Percentiles rank a stretch among this genome's conserved stretches.
Evolutionary conservation across 1,140 invertebrate species (phyloP).

Genomic region (Leptopilina boulardi): DNA sequence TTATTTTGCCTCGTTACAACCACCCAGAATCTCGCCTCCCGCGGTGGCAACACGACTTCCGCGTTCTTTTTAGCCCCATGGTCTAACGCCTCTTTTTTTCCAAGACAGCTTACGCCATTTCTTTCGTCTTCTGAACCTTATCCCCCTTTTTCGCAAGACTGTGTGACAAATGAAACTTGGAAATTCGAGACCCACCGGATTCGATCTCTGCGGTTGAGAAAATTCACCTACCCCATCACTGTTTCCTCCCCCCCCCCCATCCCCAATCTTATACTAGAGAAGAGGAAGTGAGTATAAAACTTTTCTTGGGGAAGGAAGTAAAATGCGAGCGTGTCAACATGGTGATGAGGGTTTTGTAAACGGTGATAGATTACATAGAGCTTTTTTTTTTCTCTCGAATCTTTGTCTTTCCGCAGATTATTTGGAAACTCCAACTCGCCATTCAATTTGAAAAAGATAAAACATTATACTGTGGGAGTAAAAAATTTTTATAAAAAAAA

Average conservation of each 20-base stretch:
- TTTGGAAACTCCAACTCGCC: neutral
- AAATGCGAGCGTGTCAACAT: slow-evolving; percentile 27
- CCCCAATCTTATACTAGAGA: slow-evolving; percentile 32
- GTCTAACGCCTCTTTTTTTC: slow-evolving; percentile 40
- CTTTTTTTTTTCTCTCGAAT: neutral
- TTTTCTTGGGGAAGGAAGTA: slow-evolving; percentile 37
- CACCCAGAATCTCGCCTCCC: slow-evolving; percentile 52
- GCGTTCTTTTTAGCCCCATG: slow-evolving; percentile 41
- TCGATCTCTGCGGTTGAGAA: slow-evolving; percentile 53
- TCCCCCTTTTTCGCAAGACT: slow-evolving; percentile 48
- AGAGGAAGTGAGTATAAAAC: slow-evolving; percentile 34
- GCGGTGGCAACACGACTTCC: slow-evolving; percentile 47
- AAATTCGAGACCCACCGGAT: slow-evolving; percentile 57
- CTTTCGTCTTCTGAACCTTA: slow-evolving; percentile 50
- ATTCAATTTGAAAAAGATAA: neutral
- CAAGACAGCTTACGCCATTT: slow-evolving; percentile 36
- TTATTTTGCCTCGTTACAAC: slow-evolving; percentile 46
- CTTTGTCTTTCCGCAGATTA: neutral
- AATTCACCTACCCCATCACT: slow-evolving; percentile 45
- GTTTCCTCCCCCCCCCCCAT: no score
- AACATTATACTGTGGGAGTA: no score
- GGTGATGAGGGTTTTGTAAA: slow-evolving; percentile 30
- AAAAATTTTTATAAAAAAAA: no score
- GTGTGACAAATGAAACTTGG: slow-evolving; percentile 58
- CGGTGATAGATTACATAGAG: slow-evolving; percentile 11